These are phyloP conservation scores for Chaenodraco wilsoni DNA, from an alignment of 2,797 vertebrate species.

Conservation along the genomic window DNA sequence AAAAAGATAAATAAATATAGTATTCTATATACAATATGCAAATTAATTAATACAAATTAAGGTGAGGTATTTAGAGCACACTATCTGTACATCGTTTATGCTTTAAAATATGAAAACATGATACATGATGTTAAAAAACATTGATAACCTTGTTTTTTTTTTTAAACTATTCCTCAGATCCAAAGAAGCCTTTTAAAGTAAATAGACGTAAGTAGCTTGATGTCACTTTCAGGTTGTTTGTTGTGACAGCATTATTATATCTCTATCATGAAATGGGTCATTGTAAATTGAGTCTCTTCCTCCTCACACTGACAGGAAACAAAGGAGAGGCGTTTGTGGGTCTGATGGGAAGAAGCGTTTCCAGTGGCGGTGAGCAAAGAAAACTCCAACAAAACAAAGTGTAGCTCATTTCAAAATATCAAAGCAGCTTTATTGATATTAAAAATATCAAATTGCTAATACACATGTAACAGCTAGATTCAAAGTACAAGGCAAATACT, in stretches of 20 bases:
- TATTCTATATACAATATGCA: too few species aligned
- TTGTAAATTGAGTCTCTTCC: not conserved
- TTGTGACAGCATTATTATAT: not conserved
- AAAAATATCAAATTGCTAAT: slow-evolving; percentile 63
- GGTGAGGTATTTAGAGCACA: too few species aligned
- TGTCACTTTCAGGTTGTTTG: not conserved
- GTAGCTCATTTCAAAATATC: slow-evolving; percentile 53
- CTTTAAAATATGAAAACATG: not conserved
- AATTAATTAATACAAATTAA: too few species aligned
- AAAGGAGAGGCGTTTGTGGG: slow-evolving; percentile 77
- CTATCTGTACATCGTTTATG: too few species aligned
- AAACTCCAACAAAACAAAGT: not conserved
- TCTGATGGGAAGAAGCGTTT: slow-evolving; percentile 80
- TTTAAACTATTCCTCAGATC: slow-evolving; percentile 49
- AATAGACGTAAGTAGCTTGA: slow-evolving; percentile 75
- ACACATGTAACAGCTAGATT: slow-evolving; percentile 54
- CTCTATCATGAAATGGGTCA: not conserved
- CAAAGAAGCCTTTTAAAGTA: slow-evolving; percentile 66
- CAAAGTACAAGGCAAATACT: slow-evolving; percentile 49
- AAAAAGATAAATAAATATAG: too few species aligned
- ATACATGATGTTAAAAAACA: not conserved
- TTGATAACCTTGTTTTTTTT: not conserved
- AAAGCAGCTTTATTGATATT: slow-evolving; percentile 74
- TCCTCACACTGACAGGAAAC: slow-evolving; percentile 52
- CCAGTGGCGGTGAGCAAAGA: slow-evolving; percentile 69